Percentiles rank a stretch among this genome's conserved stretches.
Evolutionary conservation across 2,113 vertebrate species (phyloP).

Genomic region (Cyphomyrus plagiostoma): DNA sequence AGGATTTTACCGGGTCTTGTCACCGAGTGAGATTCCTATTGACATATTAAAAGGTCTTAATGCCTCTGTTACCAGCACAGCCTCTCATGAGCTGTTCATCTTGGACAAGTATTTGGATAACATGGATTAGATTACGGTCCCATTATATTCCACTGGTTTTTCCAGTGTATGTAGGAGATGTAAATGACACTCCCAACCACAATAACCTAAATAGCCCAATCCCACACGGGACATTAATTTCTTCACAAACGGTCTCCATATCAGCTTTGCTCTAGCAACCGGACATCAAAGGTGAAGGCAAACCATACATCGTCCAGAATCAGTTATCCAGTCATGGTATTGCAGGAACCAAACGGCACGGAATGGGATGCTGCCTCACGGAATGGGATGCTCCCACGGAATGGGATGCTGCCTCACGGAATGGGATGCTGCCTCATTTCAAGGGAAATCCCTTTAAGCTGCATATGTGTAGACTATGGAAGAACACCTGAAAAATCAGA

Average conservation of each 20-base stretch:
- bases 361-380: background rate
- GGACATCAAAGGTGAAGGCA: background rate
- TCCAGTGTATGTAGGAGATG: background rate
- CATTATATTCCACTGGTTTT: background rate
- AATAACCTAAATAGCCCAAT: background rate
- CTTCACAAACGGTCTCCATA: background rate
- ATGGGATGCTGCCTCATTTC: background rate
- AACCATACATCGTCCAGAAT: background rate
- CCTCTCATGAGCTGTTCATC: background rate
- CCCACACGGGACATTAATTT: background rate
- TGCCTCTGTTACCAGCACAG: background rate
- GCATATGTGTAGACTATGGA: background rate
- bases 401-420: too few species aligned
- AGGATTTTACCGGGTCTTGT: background rate
- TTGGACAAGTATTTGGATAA: conserved; percentile 20
- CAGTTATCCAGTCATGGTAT: background rate
- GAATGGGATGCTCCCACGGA: too few species aligned
- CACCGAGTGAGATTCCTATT: background rate
- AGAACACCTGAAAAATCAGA: background rate
- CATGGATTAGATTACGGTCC: background rate
- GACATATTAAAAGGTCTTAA: background rate
- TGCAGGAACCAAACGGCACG: background rate
- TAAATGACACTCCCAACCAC: background rate
- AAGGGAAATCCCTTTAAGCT: background rate
- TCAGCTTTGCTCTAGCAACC: background rate